Base-by-base conservation (phyloP, 2,113 vertebrate genomes). In the Phoxinus phoxinus region DNA sequence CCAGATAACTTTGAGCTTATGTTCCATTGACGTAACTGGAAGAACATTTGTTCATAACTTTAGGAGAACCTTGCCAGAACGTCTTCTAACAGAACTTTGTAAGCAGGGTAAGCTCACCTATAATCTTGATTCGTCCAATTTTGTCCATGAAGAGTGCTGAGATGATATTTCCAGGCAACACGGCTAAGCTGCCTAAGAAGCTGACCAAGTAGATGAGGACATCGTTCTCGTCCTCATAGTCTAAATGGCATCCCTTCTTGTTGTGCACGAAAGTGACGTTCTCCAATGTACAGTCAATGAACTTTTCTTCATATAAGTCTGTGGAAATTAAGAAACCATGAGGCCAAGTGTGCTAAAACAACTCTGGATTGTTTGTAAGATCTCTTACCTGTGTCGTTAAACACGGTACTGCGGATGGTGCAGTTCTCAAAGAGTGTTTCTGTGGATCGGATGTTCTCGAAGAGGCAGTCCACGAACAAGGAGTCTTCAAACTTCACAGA, bases 71-170 rank as follows among this genome's bases (percentile, higher is more conserved):
- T 21, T 56, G 17, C 6, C 17, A 56, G 51, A 56, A 56, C 6
- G 19, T 21, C 6, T 56, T 56, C 19, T 9, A 56, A 56, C 53
- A 56, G 53, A 56, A 23, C 19, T 2, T 9, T 67, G 23, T 56
- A 17, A 58, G 6, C 37, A 30, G 13, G 4, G 17, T 58, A 1
- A n/a, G 90, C 95, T 96, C 91, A 99, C 98, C 98, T 0, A 99
- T 99, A 92, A 99, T 99, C 92, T 93, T 97, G 90, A 98, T 96
- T 88, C 98, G 94, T 88, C 98, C 98, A 0, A 99, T 91, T 90
- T 97, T 97, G 85, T 99, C 97, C 96, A 99, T 98, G 85, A 98
- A 96, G 75, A 99, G 90, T 0, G 98, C 98, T 0, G 98, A 99
- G 87, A 99, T 95, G 89, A 99, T 99, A 89, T 98, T 99, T 73